Evolutionary conservation across 2,888 invertebrate genomes (phyloP), one percentile per base, ranked within the genome.

Genomic region (Mimumesa dahlbomi): DNA sequence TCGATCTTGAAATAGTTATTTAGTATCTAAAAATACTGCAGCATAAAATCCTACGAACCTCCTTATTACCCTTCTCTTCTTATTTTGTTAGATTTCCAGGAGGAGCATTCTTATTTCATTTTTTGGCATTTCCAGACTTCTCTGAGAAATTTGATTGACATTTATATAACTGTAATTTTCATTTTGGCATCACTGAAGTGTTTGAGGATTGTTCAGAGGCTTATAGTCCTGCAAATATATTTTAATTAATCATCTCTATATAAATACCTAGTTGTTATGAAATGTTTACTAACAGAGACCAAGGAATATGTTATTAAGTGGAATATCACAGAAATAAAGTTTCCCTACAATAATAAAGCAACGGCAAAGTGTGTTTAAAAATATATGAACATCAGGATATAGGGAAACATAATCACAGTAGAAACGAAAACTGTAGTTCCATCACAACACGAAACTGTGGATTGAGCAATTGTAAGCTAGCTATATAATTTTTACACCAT

Each of bases 141-240:
- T 2, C 25, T 22, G 16, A 29, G 11, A 18, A n/a, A 0, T 56
- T 9, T 54, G 11, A 6, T 63, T 25, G 21, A 45, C n/a, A n/a
- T n/a, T 34, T 56, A 21, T 13, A 31, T 31, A 38, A 18, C 14
- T 21, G 29, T 22, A 13, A n/a, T 36, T 31, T 40, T 16, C 31
- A n/a, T 11, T 50, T 49, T 49, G 34, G 36, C 58, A 49, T 84
- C 75, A 83, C 58, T 86, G 85, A 50, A 70, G 56, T 11, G 72
- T 76, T 73, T 85, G 82, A 13, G 87, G 77, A 75, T 85, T 82
- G 56, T 71, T 81, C 31, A 88, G 78, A 62, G 84, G 86, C 61
- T 86, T 85, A 63, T 88, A 88, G 53, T 87, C 88, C 88, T 88
- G 76, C 48, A 84, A 84, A 40, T 34, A 59, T 59, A 72, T 9